phyloP scores from a whole-genome alignment of 1,140 invertebrate species.

The Cepaea nemoralis region DNA sequence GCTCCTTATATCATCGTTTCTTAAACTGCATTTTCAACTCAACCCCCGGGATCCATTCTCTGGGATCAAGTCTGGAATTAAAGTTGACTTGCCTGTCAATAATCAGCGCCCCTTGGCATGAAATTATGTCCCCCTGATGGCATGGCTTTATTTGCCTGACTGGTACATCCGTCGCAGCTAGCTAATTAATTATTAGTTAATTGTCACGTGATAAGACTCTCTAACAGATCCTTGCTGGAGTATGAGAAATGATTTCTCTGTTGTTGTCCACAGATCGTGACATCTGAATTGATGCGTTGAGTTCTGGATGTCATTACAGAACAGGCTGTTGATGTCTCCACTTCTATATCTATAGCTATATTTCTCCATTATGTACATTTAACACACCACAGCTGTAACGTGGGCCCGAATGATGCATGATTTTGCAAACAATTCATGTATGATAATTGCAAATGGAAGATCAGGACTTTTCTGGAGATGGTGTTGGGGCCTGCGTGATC shows the following conservation, averaged over 20 bases:
- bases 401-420: too few relatives aligned
- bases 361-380: too few relatives aligned
- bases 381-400: too few relatives aligned
- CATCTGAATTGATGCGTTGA: too few relatives aligned
- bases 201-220: background rate
- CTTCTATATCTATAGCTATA: too few relatives aligned
- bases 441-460: too few relatives aligned
- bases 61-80: background rate
- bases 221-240: background rate
- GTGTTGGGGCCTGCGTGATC: too few relatives aligned
- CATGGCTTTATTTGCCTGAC: background rate
- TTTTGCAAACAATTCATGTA: too few relatives aligned
- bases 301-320: too few relatives aligned
- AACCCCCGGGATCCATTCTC: background rate
- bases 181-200: background rate
- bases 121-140: constrained; percentile 2
- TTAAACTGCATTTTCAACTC: background rate
- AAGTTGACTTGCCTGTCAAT: background rate
- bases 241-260: background rate
- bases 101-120: background rate
- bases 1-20: background rate
- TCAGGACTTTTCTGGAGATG: too few relatives aligned
- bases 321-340: too few relatives aligned
- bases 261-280: too few relatives aligned
- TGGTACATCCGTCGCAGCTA: background rate